Evolutionary conservation across 2,888 invertebrate species (phyloP), one percentile per base, ranked within the genome.

Genomic region (Orchesellides sinensis): DNA sequence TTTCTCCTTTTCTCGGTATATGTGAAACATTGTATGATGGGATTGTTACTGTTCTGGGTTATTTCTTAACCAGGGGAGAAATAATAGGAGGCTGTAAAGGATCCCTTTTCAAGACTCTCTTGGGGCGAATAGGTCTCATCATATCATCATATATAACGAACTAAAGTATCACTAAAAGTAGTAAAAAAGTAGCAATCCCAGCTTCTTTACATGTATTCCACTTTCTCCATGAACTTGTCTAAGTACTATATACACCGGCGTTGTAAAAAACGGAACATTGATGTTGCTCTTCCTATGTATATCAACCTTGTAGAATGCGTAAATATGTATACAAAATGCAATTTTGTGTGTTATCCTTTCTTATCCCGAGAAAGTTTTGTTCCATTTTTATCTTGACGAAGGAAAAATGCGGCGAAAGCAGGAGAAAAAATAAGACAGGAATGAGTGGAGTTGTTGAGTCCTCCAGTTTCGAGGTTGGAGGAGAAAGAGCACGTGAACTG

Each of bases 41-140:
- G n/a, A n/a, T 40, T n/a, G 40, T 40, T 40, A 5, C 40, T 14
- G 4, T 40, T n/a, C 45, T 35, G 25, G 72, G 29, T 63, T 56
- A 52, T 40, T 63, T 17, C 61, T 63, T 65, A 40, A 63, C 40
- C 40, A n/a, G 40, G 59, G 56, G 54, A 25, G 49, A 68, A 68
- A 68, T 78, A 83, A 84, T 84, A 63, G 84, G 52, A 73, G 68
- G 73, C 79, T 83, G 83, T 84, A 83, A 79, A 74, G 79, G 74
- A 84, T 83, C 79, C 70, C 69, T 68, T 82, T 79, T 83, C 83
- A 74, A 65, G 69, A 84, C 70, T 83, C 84, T 83, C 84, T 65
- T 54, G 84, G 84, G 84, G 66, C 68, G 65, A 84, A 84, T 84
- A 77, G 84, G 72, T 83, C 84, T 84, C 82, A 79, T 84, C 84